Evolutionary conservation across 2,113 vertebrate genomes (phyloP).

Genomic region (Bombycilla garrulus): DNA sequence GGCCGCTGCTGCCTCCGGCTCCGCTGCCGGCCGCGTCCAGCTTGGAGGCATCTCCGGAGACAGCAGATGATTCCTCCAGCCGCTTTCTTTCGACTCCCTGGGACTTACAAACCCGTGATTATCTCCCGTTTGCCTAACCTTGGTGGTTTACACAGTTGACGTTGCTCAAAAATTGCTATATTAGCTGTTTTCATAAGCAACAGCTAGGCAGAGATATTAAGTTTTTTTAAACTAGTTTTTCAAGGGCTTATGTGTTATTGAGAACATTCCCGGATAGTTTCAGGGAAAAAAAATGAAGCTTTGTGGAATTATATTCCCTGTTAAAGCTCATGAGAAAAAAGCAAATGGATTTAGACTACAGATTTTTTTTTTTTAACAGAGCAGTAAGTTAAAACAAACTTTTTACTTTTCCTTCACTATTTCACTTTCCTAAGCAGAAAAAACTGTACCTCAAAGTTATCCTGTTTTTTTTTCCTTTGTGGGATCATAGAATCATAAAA

Average conservation of each 20-base stretch:
- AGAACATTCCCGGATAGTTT: not conserved
- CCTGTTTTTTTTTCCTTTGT: not conserved
- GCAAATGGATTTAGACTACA: not conserved
- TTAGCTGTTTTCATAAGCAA: not conserved
- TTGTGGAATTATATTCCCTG: not conserved
- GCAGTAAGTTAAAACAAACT: not conserved
- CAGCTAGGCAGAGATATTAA: not conserved
- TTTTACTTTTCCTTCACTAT: not conserved
- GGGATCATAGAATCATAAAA: not conserved
- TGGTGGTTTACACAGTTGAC: not conserved
- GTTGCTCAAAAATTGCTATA: not conserved
- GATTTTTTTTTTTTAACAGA: not conserved
- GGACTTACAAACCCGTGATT: not conserved
- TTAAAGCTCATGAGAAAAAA: not conserved
- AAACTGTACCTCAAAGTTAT: not conserved
- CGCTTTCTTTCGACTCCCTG: not conserved
- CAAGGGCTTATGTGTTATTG: not conserved
- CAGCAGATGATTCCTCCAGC: not conserved
- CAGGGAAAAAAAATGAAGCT: not conserved
- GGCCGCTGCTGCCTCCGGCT: not conserved
- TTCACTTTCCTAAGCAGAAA: not conserved
- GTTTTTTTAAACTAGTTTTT: not conserved
- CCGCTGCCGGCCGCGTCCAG: accelerated
- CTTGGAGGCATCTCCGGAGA: not conserved
- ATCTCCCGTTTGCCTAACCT: not conserved